Evolutionary conservation across 2,797 vertebrate genomes (phyloP).

Genomic region (Sparus aurata): DNA sequence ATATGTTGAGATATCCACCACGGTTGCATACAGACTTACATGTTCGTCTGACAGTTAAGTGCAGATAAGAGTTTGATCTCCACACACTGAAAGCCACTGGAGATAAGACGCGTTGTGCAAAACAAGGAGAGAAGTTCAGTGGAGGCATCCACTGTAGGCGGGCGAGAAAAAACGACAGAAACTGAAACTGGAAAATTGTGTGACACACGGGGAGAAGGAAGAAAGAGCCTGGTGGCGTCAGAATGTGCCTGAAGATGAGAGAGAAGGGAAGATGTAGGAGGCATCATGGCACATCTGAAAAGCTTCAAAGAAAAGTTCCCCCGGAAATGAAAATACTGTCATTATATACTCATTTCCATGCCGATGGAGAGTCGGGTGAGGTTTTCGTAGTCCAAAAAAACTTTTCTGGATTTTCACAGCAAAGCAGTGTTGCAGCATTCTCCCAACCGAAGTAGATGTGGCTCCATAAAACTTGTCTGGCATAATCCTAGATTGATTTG

Average conservation of each 20-base stretch:
- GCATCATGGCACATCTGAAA: not conserved
- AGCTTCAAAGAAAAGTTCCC: not conserved
- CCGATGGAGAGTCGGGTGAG: too few species aligned
- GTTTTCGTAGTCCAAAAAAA: not conserved
- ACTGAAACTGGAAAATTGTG: not conserved
- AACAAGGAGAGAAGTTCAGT: not conserved
- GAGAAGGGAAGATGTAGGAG: slow-evolving; percentile 1
- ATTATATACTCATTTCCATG: too few species aligned
- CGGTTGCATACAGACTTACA: not conserved
- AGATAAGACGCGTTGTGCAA: not conserved
- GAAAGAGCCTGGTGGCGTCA: slow-evolving; percentile 5
- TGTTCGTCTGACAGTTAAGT: too few species aligned
- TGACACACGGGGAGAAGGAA: not conserved
- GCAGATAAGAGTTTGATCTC: not conserved
- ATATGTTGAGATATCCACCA: not conserved
- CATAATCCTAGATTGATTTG: too few species aligned
- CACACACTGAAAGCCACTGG: not conserved
- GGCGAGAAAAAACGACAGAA: slow-evolving; percentile 6
- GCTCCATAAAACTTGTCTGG: too few species aligned
- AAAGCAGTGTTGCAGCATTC: not conserved
- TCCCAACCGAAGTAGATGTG: too few species aligned
- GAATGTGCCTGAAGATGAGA: slow-evolving; percentile 17
- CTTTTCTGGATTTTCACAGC: not conserved
- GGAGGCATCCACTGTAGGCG: not conserved
- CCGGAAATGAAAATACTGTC: too few species aligned